Conservation (phyloP, 2,113 vertebrate species). For the Pedetes capensis region DNA sequence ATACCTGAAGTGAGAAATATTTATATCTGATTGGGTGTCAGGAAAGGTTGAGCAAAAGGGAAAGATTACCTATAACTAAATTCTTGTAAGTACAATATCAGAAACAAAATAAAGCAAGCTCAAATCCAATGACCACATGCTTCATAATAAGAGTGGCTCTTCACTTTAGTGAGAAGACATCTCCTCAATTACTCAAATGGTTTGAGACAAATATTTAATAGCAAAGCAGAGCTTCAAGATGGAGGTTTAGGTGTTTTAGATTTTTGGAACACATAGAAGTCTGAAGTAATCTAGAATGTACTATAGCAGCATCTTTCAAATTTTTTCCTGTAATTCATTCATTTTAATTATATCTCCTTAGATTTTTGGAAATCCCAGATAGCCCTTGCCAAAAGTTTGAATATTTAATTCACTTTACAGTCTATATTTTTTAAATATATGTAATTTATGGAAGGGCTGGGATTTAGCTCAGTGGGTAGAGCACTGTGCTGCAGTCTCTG, state of each 20-base stretch:
- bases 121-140: neutral
- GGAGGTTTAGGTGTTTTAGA: neutral
- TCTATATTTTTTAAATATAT: neutral
- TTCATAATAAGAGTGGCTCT: neutral
- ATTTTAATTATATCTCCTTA: neutral
- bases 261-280: neutral
- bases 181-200: neutral
- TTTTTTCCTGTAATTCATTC: neutral
- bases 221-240: neutral
- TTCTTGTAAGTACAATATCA: neutral
- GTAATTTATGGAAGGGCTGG: neutral
- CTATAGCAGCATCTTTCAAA: neutral
- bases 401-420: conserved; percentile 13
- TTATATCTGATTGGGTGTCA: neutral
- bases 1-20: neutral
- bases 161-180: neutral
- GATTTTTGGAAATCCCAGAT: neutral
- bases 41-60: neutral
- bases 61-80: neutral
- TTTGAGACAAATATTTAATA: neutral
- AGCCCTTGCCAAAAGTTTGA: neutral
- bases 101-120: neutral
- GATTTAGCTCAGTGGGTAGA: too few relatives aligned
- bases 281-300: neutral
- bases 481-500: too few relatives aligned